A percentile compares a stretch with the other conserved stretches of the same genome.
Conservation (phyloP, 2,113 vertebrate genomes). For the Corythornis vintsioides region DNA sequence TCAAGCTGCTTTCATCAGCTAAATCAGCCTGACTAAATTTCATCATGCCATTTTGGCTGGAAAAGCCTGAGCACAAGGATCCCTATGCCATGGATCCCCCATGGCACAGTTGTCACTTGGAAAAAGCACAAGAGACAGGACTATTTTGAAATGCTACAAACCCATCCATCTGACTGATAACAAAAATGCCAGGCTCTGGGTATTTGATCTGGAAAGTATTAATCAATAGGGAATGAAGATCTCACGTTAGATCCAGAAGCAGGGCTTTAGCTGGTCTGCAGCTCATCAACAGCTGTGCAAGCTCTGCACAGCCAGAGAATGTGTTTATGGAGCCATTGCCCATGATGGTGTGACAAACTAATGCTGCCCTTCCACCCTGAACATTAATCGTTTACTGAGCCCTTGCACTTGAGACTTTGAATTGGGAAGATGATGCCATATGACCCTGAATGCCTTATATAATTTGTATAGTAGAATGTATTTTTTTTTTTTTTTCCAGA, state of each 20-base stretch:
- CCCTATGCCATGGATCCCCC: background rate
- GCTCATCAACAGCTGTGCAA: background rate
- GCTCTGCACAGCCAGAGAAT: background rate
- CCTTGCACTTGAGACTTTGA: background rate
- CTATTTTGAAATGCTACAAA: background rate
- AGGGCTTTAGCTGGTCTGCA: background rate
- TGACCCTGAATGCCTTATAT: background rate
- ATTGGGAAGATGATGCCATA: background rate
- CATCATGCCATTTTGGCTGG: background rate
- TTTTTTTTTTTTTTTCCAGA: background rate
- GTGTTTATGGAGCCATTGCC: background rate
- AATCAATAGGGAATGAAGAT: background rate
- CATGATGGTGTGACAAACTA: background rate
- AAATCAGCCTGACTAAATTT: background rate
- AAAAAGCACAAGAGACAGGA: background rate
- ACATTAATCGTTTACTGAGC: background rate
- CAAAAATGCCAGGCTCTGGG: background rate
- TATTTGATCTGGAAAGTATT: background rate
- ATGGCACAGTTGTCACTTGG: background rate
- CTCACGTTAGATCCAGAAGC: background rate
- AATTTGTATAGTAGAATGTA: background rate
- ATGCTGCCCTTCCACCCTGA: background rate
- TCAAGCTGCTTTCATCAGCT: constrained; percentile 6
- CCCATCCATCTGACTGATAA: background rate
- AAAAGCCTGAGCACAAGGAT: background rate